phyloP scores from a whole-genome alignment of 2,888 invertebrate species.

The Tipula unca region DNA sequence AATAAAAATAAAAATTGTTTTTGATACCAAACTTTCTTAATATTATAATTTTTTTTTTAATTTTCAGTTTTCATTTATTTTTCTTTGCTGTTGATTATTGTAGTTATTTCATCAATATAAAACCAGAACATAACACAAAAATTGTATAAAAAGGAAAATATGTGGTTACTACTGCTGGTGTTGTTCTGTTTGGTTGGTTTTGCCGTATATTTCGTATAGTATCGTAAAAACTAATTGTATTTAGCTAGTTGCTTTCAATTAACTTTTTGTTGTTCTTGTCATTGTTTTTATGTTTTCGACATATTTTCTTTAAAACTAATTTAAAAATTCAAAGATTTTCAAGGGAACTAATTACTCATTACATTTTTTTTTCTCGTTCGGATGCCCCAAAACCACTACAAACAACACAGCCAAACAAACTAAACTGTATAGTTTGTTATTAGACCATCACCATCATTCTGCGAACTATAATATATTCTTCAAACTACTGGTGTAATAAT shows the following conservation, averaged over 20 bases:
- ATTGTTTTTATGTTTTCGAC: not conserved
- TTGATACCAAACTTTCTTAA: constrained; percentile 14
- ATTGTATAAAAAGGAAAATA: not conserved
- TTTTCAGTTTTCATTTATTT: not conserved
- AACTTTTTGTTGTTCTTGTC: not conserved
- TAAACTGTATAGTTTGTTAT: too few relatives aligned
- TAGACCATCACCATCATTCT: too few relatives aligned
- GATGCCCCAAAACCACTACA: too few relatives aligned
- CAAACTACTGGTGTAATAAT: not conserved
- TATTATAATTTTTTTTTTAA: not conserved
- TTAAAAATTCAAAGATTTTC: not conserved
- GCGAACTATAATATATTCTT: too few relatives aligned
- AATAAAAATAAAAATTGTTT: not conserved
- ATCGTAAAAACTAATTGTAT: not conserved
- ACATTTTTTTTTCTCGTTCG: not conserved
- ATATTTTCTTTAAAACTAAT: not conserved
- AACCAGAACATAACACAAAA: constrained; percentile 14
- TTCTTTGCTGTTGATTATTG: not conserved
- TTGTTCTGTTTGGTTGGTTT: not conserved
- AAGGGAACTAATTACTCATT: not conserved
- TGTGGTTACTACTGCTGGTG: not conserved
- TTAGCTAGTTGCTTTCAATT: constrained; percentile 2
- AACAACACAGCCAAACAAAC: too few relatives aligned
- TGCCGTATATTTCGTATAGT: not conserved
- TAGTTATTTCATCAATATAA: constrained; percentile 14